Conservation (phyloP, 2,797 vertebrate genomes). For the Orestias chungarensis region DNA sequence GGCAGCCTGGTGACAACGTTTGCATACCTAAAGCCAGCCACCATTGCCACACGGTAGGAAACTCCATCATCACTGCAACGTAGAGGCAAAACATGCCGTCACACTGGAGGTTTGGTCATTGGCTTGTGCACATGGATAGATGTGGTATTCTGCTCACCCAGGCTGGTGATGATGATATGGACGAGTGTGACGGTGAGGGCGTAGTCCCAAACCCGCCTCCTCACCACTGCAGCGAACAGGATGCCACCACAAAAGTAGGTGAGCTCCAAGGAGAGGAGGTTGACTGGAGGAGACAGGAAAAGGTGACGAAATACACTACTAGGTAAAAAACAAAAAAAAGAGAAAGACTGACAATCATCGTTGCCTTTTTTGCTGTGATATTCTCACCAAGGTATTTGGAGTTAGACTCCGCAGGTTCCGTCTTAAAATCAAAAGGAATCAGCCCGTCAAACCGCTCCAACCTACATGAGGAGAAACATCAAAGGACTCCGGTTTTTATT, state of each 20-base stretch:
- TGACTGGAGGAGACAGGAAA: slow-evolving; percentile 59
- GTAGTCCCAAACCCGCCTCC: slow-evolving; percentile 80
- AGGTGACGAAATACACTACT: background rate
- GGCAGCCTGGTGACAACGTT: background rate
- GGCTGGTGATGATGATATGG: slow-evolving; percentile 76
- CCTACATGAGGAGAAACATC: slow-evolving; percentile 52
- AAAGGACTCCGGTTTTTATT: background rate
- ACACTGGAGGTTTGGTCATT: background rate
- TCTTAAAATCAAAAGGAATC: slow-evolving; percentile 83
- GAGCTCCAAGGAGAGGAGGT: slow-evolving; percentile 80
- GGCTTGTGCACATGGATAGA: background rate
- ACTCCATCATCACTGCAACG: slow-evolving; percentile 81
- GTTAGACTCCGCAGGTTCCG: slow-evolving; percentile 73
- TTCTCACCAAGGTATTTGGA: slow-evolving; percentile 81
- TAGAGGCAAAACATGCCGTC: slow-evolving; percentile 7
- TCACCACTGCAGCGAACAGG: slow-evolving; percentile 79
- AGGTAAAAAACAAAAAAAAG: too few species aligned
- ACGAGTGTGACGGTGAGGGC: slow-evolving; percentile 77
- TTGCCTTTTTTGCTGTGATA: background rate
- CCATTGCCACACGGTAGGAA: slow-evolving; percentile 76
- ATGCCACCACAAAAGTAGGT: slow-evolving; percentile 81
- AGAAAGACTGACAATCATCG: background rate
- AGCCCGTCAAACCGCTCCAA: slow-evolving; percentile 77
- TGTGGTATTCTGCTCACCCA: slow-evolving; percentile 64
- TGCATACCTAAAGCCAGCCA: slow-evolving; percentile 78